Conservation (phyloP, 1,140 invertebrate genomes). For the Ectropis grisescens region DNA sequence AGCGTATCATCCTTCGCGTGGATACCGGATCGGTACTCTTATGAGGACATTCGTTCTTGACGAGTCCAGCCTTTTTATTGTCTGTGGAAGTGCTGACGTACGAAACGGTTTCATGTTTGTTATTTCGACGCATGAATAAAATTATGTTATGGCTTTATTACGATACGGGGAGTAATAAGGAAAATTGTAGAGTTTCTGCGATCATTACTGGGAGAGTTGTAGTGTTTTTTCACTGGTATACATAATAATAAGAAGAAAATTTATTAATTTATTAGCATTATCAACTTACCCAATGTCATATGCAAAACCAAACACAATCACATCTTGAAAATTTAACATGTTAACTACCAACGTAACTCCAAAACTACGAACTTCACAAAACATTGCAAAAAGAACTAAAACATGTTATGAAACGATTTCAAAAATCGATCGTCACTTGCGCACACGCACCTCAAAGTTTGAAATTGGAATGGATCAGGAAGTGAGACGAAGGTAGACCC, state of each 20-base stretch:
- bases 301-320: too few relatives aligned
- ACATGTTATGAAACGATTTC: too few relatives aligned
- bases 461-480: conserved; percentile 54
- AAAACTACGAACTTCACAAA: too few relatives aligned
- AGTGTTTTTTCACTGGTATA: too few relatives aligned
- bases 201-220: too few relatives aligned
- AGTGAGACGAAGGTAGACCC: conserved; percentile 45
- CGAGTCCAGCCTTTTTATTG: conserved; percentile 60
- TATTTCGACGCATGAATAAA: conserved; percentile 37
- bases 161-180: conserved; percentile 15
- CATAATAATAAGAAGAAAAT: too few relatives aligned
- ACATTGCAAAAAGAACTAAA: too few relatives aligned
- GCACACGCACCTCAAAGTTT: conserved; percentile 50
- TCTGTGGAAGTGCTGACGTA: conserved; percentile 44
- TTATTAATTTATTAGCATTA: too few relatives aligned
- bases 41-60: conserved; percentile 44
- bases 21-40: conserved; percentile 31
- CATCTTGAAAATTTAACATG: too few relatives aligned
- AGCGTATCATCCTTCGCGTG: conserved; percentile 63
- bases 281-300: too few relatives aligned
- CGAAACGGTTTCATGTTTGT: conserved; percentile 30
- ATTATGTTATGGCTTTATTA: conserved; percentile 28
- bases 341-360: too few relatives aligned
- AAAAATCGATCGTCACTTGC: conserved; percentile 30
- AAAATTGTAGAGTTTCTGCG: conserved; percentile 7